Conservation (phyloP, 92 coral and sea anemone genomes). For the Palythoa heliodiscus region DNA sequence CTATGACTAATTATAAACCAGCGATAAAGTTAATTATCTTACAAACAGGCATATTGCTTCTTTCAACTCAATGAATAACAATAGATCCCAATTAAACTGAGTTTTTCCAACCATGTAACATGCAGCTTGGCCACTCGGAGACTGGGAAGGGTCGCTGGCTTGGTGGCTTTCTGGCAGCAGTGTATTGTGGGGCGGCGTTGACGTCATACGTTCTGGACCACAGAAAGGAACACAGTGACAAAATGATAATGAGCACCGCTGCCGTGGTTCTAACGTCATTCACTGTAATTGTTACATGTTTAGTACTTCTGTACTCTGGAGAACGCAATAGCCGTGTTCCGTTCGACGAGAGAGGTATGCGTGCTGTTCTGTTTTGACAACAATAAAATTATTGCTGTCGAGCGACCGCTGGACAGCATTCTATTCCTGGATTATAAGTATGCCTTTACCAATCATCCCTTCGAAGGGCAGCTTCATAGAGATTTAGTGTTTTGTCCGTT, state of each 20-base stretch:
- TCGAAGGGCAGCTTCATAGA: no score
- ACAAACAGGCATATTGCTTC: no score
- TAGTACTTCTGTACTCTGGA: not conserved
- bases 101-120: not conserved
- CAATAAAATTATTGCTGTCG: no score
- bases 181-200: constrained; percentile 41
- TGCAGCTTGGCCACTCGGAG: constrained; percentile 41
- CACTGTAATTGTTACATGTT: not conserved
- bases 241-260: not conserved
- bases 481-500: no score
- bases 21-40: no score
- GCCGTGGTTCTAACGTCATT: not conserved
- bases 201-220: constrained; percentile 27
- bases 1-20: no score
- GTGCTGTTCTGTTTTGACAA: not conserved
- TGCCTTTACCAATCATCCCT: no score
- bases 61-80: not conserved
- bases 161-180: constrained; percentile 44
- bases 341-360: not conserved
- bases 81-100: not conserved
- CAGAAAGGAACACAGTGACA: not conserved
- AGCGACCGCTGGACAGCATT: no score
- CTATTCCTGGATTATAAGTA: no score
- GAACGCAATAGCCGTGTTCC: not conserved
- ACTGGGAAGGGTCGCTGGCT: constrained; percentile 56